Evolutionary conservation across 2,113 vertebrate genomes (phyloP), one percentile per base, ranked within the genome.

Genomic region (Trinectes maculatus): DNA sequence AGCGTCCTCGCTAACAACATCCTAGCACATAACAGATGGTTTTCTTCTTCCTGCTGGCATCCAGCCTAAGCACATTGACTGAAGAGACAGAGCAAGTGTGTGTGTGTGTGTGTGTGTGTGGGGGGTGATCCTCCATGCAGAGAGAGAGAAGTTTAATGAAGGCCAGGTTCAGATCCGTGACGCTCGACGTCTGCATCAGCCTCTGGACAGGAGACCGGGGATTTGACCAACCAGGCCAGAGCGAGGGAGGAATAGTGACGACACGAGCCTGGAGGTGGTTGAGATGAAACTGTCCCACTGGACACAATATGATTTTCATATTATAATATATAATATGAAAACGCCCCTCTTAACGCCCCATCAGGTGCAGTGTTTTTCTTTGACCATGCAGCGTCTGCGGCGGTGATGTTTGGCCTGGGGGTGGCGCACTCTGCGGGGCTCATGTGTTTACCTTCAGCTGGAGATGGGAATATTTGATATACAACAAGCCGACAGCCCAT

Each of bases 11-110:
- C 63, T 77, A 46, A 63, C 37, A 31, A 34, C 77, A 43, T 56
- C 53, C 49, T 5, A 70, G 77, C 75, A 78, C 52, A 61, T 31
- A 82, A 79, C 82, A 89, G 85, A 85, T 87, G 87, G 78, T 79
- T 81, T 54, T 56, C 54, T 47, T 85, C 79, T 44, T 66, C 62
- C 57, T 58, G 70, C 76, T 85, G 83, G 80, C 80, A 5, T 52
- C 56, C 10, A 43, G 80, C 75, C 78, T 40, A 39, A 69, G 71
- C 53, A 73, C 71, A 72, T 36, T 71, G 2, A 24, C 42, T 40
- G 37, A 24, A 59, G 53, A 69, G 39, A 62, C 31, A 25, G 67
- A 54, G 47, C 2, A 6, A 66, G 47, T 11, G 1, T 31, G n/a
- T 68, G 64, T 65, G 58, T 69, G 16, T 10, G 74, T 71, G 25